phyloP scores from a whole-genome alignment of 2,797 vertebrate genomes.

The Melanotaenia maccullochi region DNA sequence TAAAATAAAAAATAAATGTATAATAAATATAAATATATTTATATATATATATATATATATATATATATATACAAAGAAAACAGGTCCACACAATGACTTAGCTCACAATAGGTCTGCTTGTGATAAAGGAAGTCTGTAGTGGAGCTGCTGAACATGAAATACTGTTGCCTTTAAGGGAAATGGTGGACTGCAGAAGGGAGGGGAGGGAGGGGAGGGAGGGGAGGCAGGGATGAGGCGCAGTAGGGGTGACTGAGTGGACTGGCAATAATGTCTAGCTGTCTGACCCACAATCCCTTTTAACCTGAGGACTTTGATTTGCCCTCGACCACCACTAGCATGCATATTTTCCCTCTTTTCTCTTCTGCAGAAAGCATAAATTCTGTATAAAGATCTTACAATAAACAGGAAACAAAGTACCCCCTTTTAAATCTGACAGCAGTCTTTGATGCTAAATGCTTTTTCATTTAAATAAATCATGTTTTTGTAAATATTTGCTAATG shows the following conservation, averaged over 20 bases:
- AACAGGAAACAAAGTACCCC: slow-evolving; percentile 16
- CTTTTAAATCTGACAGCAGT: neutral
- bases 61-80: slow-evolving; percentile 1
- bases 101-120: slow-evolving; percentile 28
- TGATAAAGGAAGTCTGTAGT: slow-evolving; percentile 39
- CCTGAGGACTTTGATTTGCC: slow-evolving; percentile 71
- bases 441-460: neutral
- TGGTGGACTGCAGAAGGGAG: slow-evolving; percentile 46
- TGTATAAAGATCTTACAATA: slow-evolving; percentile 15
- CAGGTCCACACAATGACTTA: slow-evolving; percentile 9
- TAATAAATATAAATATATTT: no score
- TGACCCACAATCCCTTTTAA: slow-evolving; percentile 80
- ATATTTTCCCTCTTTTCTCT: slow-evolving; percentile 45
- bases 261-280: slow-evolving; percentile 69
- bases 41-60: no score
- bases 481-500: neutral
- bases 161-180: slow-evolving; percentile 63
- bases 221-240: slow-evolving; percentile 32
- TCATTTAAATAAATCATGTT: neutral
- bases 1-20: no score
- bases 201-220: slow-evolving; percentile 15
- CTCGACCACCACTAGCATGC: slow-evolving; percentile 56
- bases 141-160: slow-evolving; percentile 58
- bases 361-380: slow-evolving; percentile 27
- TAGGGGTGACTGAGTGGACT: slow-evolving; percentile 58